Evolutionary conservation across 2,113 vertebrate species (phyloP).

Genomic region (Azemiops feae): DNA sequence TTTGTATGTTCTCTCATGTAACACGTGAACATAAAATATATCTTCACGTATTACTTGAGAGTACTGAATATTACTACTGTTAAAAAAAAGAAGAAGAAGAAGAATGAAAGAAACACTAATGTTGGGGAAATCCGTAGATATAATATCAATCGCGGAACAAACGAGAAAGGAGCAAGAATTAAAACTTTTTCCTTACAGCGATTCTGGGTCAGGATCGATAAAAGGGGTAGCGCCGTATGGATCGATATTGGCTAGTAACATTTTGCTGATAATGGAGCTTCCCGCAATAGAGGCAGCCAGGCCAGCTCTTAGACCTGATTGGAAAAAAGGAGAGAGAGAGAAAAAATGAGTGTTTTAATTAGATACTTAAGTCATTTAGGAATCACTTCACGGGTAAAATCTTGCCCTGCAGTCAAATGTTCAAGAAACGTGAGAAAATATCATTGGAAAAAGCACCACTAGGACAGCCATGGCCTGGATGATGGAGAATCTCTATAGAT

Average conservation of each 20-base stretch:
- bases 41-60: too few species aligned
- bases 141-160: too few species aligned
- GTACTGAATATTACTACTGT: too few species aligned
- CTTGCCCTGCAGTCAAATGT: not conserved
- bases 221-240: conserved; percentile 94
- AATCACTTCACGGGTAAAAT: not conserved
- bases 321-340: not conserved
- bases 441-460: too few species aligned
- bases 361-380: not conserved
- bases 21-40: too few species aligned
- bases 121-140: too few species aligned
- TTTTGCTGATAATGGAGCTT: conserved; percentile 99
- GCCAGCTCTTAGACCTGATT: conserved; percentile 88
- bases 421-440: not conserved
- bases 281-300: conserved; percentile 96
- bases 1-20: not conserved
- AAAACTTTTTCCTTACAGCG: conserved; percentile 80
- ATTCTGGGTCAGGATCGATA: conserved; percentile 95
- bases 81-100: too few species aligned
- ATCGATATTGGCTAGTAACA: conserved; percentile 96
- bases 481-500: too few species aligned
- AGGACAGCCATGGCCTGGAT: too few species aligned
- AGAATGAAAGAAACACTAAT: too few species aligned
- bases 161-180: not conserved
- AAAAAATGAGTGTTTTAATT: not conserved